Base-by-base conservation (phyloP, 2,888 invertebrate genomes). In the Ennomos fuscantarius region DNA sequence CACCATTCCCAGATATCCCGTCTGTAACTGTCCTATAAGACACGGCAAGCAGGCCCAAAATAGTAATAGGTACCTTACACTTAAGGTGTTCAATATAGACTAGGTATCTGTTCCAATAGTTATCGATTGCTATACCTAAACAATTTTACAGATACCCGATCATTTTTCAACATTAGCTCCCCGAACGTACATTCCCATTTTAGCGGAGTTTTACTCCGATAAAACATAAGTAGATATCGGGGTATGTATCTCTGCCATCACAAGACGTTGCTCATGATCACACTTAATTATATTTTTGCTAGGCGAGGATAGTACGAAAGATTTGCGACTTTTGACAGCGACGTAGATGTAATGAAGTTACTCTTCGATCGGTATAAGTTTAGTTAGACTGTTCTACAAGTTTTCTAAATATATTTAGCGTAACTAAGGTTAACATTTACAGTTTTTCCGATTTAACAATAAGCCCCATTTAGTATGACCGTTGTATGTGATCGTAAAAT, bases 381-480 rank as follows among this genome's bases (percentile, higher is more conserved):
- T 80, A 83, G 78, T 83, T 86, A 85, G 80, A 81, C 75, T 80
- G 77, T 80, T 79, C 66, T 79, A 78, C 77, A 70, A 78, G 76
- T 84, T 83, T 74, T 76, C 81, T 81, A 79, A 82, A 82, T 79
- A 69, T 86, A 87, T 80, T 82, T 85, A 86, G 84, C 76, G 69
- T 79, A 82, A 80, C 78, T 79, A 85, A 89, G 84, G 82, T 83
- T 87, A 84, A 84, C 77, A 69, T 73, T 76, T 78, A 79, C 79
- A 79, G 69, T 81, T 81, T 71, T 78, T 74, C 69, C 71, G 55
- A 76, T 68, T 53, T 80, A 73, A 76, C 74, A 66, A 45, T 79
- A 76, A 78, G 78, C 78, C 77, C 79, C 70, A 24, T 72, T 72
- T 64, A 74, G 71, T 69, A 70, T 72, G 72, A 74, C 68, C 62